Conservation (phyloP, 2,888 invertebrate species). For the Ctena decussata region DNA sequence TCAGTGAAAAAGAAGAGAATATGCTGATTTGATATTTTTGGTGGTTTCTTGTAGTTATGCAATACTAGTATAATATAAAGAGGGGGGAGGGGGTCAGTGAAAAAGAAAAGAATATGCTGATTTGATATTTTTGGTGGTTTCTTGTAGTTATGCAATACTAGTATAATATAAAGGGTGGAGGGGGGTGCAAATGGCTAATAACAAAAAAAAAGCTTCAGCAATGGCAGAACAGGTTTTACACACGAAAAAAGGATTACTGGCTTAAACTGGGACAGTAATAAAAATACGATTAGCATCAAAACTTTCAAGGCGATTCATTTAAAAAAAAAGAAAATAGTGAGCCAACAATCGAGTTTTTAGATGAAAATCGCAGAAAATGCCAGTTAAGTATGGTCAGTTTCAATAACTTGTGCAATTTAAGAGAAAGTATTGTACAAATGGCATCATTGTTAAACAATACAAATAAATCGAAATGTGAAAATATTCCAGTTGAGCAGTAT, state of each 20-base stretch:
- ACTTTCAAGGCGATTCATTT: not conserved
- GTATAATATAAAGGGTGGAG: not conserved
- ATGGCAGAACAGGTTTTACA: not conserved
- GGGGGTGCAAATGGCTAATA: not conserved
- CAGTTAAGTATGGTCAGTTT: not conserved
- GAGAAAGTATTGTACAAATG: not conserved
- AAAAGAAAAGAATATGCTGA: not conserved
- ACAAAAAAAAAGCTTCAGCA: not conserved
- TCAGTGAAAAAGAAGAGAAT: not conserved
- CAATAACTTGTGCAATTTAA: slow-evolving; percentile 1
- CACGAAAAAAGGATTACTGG: not conserved
- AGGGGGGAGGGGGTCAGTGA: not conserved
- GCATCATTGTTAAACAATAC: not conserved
- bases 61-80: not conserved
- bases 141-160: not conserved
- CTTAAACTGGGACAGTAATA: not conserved
- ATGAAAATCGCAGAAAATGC: not conserved
- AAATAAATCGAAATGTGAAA: not conserved
- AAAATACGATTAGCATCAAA: not conserved
- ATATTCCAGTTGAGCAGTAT: not conserved
- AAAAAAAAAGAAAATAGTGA: not conserved
- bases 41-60: not conserved
- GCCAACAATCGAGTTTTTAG: not conserved
- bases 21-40: not conserved
- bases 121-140: not conserved